Evolutionary conservation across 2,888 invertebrate genomes (phyloP).

Genomic region (Oligia fasciuncula): DNA sequence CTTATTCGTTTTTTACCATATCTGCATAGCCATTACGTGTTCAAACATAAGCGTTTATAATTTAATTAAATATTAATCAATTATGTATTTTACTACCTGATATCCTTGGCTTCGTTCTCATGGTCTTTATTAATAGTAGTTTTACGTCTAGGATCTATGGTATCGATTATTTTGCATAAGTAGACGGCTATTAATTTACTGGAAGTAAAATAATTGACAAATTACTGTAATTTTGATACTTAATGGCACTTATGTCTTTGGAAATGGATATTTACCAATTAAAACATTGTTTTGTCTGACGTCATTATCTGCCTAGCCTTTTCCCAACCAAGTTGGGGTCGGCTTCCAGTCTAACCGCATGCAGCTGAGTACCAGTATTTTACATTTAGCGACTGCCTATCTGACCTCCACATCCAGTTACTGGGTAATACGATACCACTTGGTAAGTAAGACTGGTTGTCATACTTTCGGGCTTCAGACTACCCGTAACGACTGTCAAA

Average conservation of each 20-base stretch:
- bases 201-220: background rate
- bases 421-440: too few species aligned
- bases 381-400: too few species aligned
- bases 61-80: constrained; percentile 49
- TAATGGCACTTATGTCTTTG: background rate
- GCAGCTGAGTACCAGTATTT: too few species aligned
- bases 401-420: too few species aligned
- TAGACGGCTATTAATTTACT: background rate
- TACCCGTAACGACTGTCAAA: too few species aligned
- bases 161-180: background rate
- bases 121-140: constrained; percentile 26
- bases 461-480: too few species aligned
- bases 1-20: constrained; percentile 29
- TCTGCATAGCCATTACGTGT: constrained; percentile 23
- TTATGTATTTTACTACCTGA: constrained; percentile 43
- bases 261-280: background rate
- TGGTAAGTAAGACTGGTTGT: too few species aligned
- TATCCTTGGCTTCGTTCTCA: constrained; percentile 46
- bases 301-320: too few species aligned
- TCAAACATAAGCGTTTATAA: constrained; percentile 30
- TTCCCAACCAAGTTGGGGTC: too few species aligned
- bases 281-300: background rate
- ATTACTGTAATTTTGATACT: background rate
- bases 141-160: constrained; percentile 9
- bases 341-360: too few species aligned